Evolutionary conservation across 2,113 vertebrate species (phyloP).

Genomic region (Helogale parvula): DNA sequence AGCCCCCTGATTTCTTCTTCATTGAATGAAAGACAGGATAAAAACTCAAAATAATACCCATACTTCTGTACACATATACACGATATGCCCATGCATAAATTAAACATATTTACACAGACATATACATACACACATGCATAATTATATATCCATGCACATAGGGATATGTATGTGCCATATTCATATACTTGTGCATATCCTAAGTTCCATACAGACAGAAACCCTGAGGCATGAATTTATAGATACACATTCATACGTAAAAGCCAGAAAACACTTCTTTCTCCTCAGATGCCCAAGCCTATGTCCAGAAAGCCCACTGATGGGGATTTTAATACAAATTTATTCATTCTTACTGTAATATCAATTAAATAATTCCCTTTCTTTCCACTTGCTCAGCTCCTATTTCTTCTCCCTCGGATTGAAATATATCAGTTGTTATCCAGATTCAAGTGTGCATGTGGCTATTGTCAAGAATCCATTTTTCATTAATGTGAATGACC

Average conservation of each 20-base stretch:
- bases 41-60: constrained; percentile 1
- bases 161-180: too few relatives aligned
- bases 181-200: not conserved
- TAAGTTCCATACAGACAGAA: not conserved
- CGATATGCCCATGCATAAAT: not conserved
- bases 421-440: constrained; percentile 69
- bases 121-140: not conserved
- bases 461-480: constrained; percentile 72
- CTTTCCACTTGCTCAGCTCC: not conserved
- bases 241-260: not conserved
- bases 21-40: not conserved
- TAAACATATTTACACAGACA: not conserved
- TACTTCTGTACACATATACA: not conserved
- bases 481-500: constrained; percentile 79
- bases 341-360: constrained; percentile 67
- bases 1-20: not conserved
- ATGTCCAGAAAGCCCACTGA: constrained; percentile 69
- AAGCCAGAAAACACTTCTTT: not conserved
- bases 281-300: not conserved
- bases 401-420: not conserved
- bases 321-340: constrained; percentile 67
- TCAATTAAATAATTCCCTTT: constrained; percentile 75
- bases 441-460: constrained; percentile 66
- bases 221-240: not conserved
- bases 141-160: not conserved